Evolutionary conservation across 2,113 vertebrate genomes (phyloP).

Genomic region (Girardinichthys multiradiatus): DNA sequence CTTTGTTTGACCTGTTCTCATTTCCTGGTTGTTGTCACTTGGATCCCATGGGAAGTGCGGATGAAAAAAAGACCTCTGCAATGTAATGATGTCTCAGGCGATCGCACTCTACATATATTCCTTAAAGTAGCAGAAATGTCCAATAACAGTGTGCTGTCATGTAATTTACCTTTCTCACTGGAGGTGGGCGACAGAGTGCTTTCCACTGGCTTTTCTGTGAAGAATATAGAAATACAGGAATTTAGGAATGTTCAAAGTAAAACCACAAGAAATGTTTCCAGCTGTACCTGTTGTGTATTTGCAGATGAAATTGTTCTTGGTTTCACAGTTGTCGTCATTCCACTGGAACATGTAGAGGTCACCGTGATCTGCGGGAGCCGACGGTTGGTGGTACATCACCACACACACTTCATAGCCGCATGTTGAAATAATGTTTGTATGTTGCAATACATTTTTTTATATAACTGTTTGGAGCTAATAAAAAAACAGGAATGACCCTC

Average conservation of each 20-base stretch:
- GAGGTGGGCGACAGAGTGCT: slow-evolving; percentile 51
- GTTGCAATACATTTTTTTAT: too few species aligned
- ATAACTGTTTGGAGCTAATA: background rate
- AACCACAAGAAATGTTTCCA: background rate
- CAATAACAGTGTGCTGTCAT: background rate
- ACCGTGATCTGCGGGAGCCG: slow-evolving; percentile 82
- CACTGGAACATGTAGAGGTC: slow-evolving; percentile 94
- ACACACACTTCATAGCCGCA: slow-evolving; percentile 94
- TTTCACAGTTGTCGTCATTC: slow-evolving; percentile 96
- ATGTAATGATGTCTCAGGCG: slow-evolving; percentile 12
- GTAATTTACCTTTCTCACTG: slow-evolving; percentile 55
- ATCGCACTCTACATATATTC: background rate
- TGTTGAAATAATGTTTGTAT: background rate
- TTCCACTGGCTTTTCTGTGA: slow-evolving; percentile 43
- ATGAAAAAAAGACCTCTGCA: slow-evolving; percentile 58
- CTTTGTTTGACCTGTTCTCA: slow-evolving; percentile 75
- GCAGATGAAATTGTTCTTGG: slow-evolving; percentile 98
- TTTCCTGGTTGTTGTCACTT: slow-evolving; percentile 65
- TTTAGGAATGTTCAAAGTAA: background rate
- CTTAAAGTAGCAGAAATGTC: background rate
- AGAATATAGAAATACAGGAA: background rate
- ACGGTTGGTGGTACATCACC: slow-evolving; percentile 97
- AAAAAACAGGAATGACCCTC: background rate
- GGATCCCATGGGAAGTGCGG: slow-evolving; percentile 68
- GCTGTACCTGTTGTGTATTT: slow-evolving; percentile 89